These are phyloP conservation scores for Limnephilus auricula DNA, from an alignment of 2,888 invertebrate species.

Conservation along the genomic window DNA sequence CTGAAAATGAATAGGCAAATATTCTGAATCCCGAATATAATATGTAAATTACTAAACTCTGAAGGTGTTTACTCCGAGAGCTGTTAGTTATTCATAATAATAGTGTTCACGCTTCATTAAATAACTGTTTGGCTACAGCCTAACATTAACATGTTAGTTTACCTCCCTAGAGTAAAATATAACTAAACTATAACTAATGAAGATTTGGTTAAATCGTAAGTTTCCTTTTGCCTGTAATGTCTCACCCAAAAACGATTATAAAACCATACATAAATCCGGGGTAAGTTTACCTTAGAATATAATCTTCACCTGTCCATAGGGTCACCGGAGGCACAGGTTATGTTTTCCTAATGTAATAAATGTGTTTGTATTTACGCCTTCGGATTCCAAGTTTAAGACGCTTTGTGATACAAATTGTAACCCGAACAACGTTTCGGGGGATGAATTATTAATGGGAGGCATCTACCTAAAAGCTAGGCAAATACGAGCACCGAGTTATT, in stretches of 20 bases:
- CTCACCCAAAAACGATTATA: slow-evolving; percentile 45
- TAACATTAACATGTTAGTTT: slow-evolving; percentile 38
- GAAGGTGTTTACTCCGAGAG: slow-evolving; percentile 33
- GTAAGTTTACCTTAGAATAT: slow-evolving; percentile 29
- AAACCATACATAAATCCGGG: slow-evolving; percentile 50
- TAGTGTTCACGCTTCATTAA: slow-evolving; percentile 51
- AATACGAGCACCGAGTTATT: slow-evolving; percentile 46
- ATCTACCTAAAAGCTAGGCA: slow-evolving; percentile 26
- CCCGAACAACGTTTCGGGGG: slow-evolving; percentile 56
- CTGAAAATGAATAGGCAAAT: background rate
- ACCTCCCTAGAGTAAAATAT: slow-evolving; percentile 43
- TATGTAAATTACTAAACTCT: slow-evolving; percentile 25
- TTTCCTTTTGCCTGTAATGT: slow-evolving; percentile 36
- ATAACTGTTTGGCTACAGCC: slow-evolving; percentile 40
- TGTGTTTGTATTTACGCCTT: slow-evolving; percentile 47
- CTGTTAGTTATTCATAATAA: slow-evolving; percentile 36
- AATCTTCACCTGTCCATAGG: slow-evolving; percentile 44
- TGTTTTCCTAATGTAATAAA: slow-evolving; percentile 49
- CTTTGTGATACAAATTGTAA: slow-evolving; percentile 63
- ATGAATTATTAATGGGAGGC: slow-evolving; percentile 63
- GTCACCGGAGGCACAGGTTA: slow-evolving; percentile 14
- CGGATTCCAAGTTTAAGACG: slow-evolving; percentile 45
- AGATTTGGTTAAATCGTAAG: slow-evolving; percentile 39
- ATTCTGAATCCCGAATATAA: slow-evolving; percentile 18
- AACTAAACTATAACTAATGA: slow-evolving; percentile 51